phyloP scores from a whole-genome alignment of 2,888 invertebrate species.

The Caenorhabditis parvicauda region DNA sequence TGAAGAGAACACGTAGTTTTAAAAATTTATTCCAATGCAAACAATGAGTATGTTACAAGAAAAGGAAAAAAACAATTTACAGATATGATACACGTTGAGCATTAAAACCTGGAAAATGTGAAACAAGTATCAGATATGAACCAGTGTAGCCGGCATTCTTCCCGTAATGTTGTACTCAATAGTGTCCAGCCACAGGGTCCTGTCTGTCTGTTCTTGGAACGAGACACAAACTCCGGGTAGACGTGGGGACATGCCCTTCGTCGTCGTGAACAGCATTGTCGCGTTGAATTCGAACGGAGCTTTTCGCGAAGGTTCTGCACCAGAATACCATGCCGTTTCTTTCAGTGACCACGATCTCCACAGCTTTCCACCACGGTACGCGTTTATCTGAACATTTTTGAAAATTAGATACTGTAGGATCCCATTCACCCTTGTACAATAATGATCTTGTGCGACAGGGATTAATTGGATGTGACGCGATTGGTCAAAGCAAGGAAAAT shows the following conservation, averaged over 20 bases:
- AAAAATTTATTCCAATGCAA: too few species aligned
- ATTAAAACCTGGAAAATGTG: not conserved
- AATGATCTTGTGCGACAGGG: not conserved
- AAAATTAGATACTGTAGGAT: not conserved
- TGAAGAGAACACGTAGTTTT: too few species aligned
- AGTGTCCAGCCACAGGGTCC: constrained; percentile 30
- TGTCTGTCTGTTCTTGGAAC: constrained; percentile 24
- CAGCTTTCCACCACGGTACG: constrained; percentile 34
- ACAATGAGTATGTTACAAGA: too few species aligned
- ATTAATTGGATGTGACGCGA: not conserved
- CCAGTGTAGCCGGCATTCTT: constrained; percentile 27
- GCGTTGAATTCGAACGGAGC: constrained; percentile 16
- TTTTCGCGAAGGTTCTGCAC: constrained; percentile 43
- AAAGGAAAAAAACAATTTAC: too few species aligned
- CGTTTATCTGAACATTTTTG: constrained; percentile 15
- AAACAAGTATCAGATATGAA: constrained; percentile 27
- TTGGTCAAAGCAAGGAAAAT: too few species aligned
- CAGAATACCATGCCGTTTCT: constrained; percentile 52
- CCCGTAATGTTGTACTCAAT: constrained; percentile 21
- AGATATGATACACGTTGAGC: too few species aligned
- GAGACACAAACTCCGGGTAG: constrained; percentile 31
- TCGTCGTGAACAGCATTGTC: constrained; percentile 10
- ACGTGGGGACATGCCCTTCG: not conserved
- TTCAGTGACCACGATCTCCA: constrained; percentile 45
- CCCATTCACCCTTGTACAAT: not conserved